Base-by-base conservation (phyloP, 2,113 vertebrate species). In the Suncus etruscus region DNA sequence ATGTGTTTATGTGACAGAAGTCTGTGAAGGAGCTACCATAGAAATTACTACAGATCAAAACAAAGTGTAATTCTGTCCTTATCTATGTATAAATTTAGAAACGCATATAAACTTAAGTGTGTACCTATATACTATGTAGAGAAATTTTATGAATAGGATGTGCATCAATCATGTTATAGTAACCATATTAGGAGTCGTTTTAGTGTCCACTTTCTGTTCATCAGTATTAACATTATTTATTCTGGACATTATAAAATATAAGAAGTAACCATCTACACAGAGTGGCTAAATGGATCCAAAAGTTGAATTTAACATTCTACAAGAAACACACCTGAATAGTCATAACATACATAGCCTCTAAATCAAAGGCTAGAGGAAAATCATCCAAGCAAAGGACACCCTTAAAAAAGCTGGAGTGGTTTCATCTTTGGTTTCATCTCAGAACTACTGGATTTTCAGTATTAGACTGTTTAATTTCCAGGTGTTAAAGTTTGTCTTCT, bases 181-280 rank as follows among this genome's bases (percentile, higher is more conserved):
- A 16, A 32, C 51, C 90, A 82, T 50, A 54, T 66, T 79, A 14
- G 78, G 16, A 66, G 39, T n/a, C n/a, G n/a, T 75, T 93, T 86
- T 70, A 89, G 87, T 82, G 12, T 22, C 70, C 2, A 73, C 1
- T 6, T 79, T 54, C 20, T 86, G 83, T 27, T 66, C 15, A 45
- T 70, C 10, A 75, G 2, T 58, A 66, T 29, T 8, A 1, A 76
- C 63, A n/a, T 81, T 83, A 84, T 82, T 48, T 80, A 18, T 54
- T 39, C 79, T 66, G 8, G 7, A 2, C 27, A 58, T 48, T 90
- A 66, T 27, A 48, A 86, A 47, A 77, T 50, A 63, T 4, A 72
- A 51, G 15, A 92, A 69, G 78, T 11, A 91, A 82, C 76, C 3
- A 39, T 39, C 3, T 39, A 39, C 39, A 39, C 39, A 39, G 39